These are phyloP conservation scores for Tiliqua scincoides DNA, from an alignment of 2,113 vertebrate genomes.

Conservation along the genomic window DNA sequence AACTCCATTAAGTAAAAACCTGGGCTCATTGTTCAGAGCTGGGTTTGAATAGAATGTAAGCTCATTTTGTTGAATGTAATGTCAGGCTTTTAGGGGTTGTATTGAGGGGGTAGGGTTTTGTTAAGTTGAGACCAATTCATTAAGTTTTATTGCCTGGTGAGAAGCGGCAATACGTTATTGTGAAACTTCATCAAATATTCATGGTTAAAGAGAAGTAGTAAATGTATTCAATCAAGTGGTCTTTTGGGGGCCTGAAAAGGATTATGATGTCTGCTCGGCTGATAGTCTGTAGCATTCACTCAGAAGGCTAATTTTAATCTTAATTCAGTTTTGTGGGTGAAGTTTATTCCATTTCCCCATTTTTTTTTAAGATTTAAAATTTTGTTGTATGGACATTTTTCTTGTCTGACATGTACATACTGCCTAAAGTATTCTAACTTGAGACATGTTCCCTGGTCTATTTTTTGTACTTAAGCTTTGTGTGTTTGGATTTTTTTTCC, in stretches of 20 bases:
- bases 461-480: background rate
- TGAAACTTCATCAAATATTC: slow-evolving; percentile 99
- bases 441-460: rapidly evolving
- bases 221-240: slow-evolving; percentile 99
- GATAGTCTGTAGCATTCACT: slow-evolving; percentile 91
- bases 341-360: slow-evolving; percentile 53
- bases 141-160: slow-evolving; percentile 99
- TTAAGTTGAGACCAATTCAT: slow-evolving; percentile 99
- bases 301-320: slow-evolving; percentile 77
- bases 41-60: slow-evolving; percentile 94
- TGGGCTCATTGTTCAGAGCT: slow-evolving; percentile 87
- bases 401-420: background rate
- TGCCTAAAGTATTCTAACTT: slow-evolving; percentile 27
- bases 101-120: slow-evolving; percentile 92
- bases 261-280: slow-evolving; percentile 92
- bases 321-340: slow-evolving; percentile 72
- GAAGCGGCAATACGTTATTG: slow-evolving; percentile 98
- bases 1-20: slow-evolving; percentile 98
- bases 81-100: slow-evolving; percentile 97
- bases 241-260: slow-evolving; percentile 84
- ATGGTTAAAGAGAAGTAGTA: slow-evolving; percentile 99
- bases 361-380: slow-evolving; percentile 21
- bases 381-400: background rate
- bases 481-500: slow-evolving; percentile 13
- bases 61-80: slow-evolving; percentile 99